Conservation (phyloP, 2,888 invertebrate genomes). For the Chrysotoxum bicinctum region DNA sequence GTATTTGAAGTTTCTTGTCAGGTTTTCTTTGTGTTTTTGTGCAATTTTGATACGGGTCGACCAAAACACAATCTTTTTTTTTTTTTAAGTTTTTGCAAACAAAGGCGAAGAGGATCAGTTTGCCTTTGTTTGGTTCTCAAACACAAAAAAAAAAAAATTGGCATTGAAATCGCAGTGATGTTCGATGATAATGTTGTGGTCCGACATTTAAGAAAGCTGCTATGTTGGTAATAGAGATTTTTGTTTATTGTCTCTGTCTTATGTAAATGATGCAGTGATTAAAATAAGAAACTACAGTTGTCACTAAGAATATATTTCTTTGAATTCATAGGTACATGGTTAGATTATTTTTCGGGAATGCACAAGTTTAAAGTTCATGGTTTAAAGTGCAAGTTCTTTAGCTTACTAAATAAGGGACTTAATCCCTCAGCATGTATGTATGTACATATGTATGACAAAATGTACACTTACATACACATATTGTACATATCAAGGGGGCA, state of each 20-base stretch:
- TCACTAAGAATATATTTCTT: no score
- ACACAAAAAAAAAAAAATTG: conserved; percentile 27
- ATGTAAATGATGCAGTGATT: neutral
- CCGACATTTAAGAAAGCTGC: conserved; percentile 18
- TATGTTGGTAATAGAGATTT: neutral
- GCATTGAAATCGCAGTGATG: conserved; percentile 20
- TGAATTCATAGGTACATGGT: no score
- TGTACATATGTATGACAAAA: no score
- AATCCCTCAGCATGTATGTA: no score
- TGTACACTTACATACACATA: no score
- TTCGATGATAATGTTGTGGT: conserved; percentile 18
- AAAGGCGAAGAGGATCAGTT: conserved; percentile 40
- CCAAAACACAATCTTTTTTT: neutral
- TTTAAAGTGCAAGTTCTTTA: no score
- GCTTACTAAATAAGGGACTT: no score
- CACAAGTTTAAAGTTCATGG: no score
- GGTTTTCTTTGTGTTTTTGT: conserved; percentile 27
- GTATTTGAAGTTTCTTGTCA: conserved; percentile 25
- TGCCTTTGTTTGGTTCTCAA: conserved; percentile 29
- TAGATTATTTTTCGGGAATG: no score
- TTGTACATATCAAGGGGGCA: no score
- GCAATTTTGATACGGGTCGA: conserved; percentile 35
- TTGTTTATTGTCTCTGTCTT: neutral
- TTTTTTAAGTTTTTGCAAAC: conserved; percentile 26
- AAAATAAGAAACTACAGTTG: neutral